phyloP scores from a whole-genome alignment of 2,797 vertebrate species.

The Fistularia commersonii region DNA sequence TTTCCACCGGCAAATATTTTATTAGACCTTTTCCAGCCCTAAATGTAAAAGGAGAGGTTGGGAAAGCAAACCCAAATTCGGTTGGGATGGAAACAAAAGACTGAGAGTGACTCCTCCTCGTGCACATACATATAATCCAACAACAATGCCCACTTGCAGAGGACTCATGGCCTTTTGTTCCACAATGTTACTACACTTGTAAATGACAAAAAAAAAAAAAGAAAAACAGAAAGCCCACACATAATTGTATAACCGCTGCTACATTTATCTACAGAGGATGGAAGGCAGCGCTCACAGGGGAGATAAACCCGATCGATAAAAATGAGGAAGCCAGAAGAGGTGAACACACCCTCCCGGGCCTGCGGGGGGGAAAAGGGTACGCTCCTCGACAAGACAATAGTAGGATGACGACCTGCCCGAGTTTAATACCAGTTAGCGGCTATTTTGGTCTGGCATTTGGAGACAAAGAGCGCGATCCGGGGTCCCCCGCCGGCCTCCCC shows the following conservation, averaged over 20 bases:
- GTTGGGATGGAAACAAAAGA: constrained; percentile 25
- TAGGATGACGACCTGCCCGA: constrained; percentile 25
- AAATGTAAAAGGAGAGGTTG: too few relatives aligned
- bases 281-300: constrained; percentile 8
- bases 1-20: too few relatives aligned
- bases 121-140: constrained; percentile 61
- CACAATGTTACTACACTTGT: constrained; percentile 39
- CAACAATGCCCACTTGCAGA: constrained; percentile 51
- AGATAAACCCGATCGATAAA: constrained; percentile 56
- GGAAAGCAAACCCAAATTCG: constrained; percentile 22
- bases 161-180: constrained; percentile 36
- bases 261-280: constrained; percentile 9
- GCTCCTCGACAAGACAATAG: constrained; percentile 47
- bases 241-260: neutral
- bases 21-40: too few relatives aligned
- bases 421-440: constrained; percentile 12
- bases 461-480: constrained; percentile 58
- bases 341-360: constrained; percentile 6
- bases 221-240: constrained; percentile 28
- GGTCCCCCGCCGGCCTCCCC: constrained; percentile 23
- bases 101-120: constrained; percentile 24
- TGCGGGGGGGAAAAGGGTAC: constrained; percentile 18
- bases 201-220: constrained; percentile 49
- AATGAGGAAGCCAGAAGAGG: constrained; percentile 30
- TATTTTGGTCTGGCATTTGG: constrained; percentile 60